Evolutionary conservation across 2,113 vertebrate genomes (phyloP).

Genomic region (Vidua chalybeata): DNA sequence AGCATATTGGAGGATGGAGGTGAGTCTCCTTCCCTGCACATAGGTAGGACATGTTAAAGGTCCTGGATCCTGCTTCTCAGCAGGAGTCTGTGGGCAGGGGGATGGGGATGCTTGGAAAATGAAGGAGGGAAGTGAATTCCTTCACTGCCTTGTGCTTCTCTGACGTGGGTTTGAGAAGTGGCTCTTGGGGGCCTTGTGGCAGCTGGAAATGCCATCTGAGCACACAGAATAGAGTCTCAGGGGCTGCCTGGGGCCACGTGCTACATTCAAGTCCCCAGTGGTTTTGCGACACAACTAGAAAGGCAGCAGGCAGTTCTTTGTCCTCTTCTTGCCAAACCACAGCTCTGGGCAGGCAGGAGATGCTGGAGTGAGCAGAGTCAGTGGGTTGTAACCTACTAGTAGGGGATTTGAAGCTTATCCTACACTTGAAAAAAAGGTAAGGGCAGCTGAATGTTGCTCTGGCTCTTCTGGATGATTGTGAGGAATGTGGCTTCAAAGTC

Average conservation of each 20-base stretch:
- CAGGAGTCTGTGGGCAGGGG: not conserved
- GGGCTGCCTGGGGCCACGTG: not conserved
- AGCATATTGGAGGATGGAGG: not conserved
- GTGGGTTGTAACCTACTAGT: not conserved
- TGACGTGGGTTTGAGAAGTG: not conserved
- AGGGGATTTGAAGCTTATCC: not conserved
- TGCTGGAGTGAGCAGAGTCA: rapidly evolving
- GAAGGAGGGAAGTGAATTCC: not conserved
- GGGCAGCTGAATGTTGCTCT: not conserved
- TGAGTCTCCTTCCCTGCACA: not conserved
- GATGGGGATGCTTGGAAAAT: not conserved
- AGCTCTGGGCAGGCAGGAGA: not conserved
- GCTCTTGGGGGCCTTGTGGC: not conserved
- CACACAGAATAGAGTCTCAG: not conserved
- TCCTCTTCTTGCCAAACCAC: not conserved
- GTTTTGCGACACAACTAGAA: not conserved
- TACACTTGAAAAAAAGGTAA: not conserved
- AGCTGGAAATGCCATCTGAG: not conserved
- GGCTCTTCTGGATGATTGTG: not conserved
- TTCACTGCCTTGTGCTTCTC: not conserved
- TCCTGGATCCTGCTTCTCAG: not conserved
- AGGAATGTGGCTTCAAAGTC: not conserved
- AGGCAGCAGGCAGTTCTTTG: not conserved
- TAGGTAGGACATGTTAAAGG: not conserved
- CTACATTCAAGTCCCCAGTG: not conserved